These are phyloP conservation scores for Archaeoteleia sp. DNA, from an alignment of 2,888 invertebrate genomes.

Conservation along the genomic window DNA sequence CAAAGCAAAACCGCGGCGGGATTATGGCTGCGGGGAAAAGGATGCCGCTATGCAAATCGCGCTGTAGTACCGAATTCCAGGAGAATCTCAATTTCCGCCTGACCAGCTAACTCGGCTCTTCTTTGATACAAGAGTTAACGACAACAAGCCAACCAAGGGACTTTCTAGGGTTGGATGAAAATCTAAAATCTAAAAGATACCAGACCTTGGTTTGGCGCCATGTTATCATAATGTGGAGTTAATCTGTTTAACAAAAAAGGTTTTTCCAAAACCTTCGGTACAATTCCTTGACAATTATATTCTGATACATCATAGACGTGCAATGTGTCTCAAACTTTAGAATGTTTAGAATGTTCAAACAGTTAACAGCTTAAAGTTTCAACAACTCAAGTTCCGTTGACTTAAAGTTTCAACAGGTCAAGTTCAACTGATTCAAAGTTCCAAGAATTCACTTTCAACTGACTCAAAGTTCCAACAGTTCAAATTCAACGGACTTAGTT, in stretches of 20 bases:
- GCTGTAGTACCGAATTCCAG: slow-evolving; percentile 52
- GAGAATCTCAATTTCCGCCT: slow-evolving; percentile 61
- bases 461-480: too few species aligned
- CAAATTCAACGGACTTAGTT: too few species aligned
- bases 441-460: too few species aligned
- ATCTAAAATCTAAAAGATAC: slow-evolving; percentile 14
- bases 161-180: slow-evolving; percentile 13
- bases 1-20: slow-evolving; percentile 56
- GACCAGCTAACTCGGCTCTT: slow-evolving; percentile 34
- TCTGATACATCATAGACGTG: too few species aligned
- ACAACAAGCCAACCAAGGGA: slow-evolving; percentile 38
- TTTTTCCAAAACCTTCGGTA: too few species aligned
- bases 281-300: too few species aligned
- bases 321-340: too few species aligned
- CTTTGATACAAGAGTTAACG: slow-evolving; percentile 45
- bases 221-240: slow-evolving; percentile 24
- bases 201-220: slow-evolving; percentile 8
- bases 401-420: too few species aligned
- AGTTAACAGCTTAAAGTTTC: too few species aligned
- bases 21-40: slow-evolving; percentile 44
- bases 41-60: slow-evolving; percentile 57
- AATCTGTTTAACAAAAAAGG: slow-evolving; percentile 14
- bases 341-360: too few species aligned
- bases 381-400: too few species aligned
- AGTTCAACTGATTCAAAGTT: too few species aligned